phyloP scores from a whole-genome alignment of 2,113 vertebrate species.

The Cercopithecus mona region DNA sequence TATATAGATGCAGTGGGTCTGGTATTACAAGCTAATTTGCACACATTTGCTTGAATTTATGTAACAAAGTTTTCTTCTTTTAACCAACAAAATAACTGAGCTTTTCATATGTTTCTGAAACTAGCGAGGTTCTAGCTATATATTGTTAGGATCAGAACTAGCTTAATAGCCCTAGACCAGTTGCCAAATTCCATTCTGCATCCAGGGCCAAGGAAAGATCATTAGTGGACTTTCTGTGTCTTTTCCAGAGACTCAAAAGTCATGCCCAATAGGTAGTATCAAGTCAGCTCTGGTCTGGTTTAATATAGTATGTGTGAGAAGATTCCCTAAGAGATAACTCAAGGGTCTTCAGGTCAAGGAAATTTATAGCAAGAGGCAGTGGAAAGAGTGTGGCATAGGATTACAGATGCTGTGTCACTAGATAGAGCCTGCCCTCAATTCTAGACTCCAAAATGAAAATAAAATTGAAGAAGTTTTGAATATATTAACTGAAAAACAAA shows the following conservation, averaged over 20 bases:
- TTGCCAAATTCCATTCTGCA: neutral
- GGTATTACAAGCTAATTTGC: neutral
- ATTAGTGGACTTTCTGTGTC: neutral
- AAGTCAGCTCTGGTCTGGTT: neutral
- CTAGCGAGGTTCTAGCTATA: neutral
- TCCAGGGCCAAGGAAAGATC: neutral
- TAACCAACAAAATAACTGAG: neutral
- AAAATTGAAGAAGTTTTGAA: neutral
- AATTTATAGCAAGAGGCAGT: neutral
- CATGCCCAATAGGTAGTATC: neutral
- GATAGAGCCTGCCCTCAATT: neutral
- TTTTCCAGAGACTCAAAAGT: neutral
- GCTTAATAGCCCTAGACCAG: neutral
- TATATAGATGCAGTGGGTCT: neutral
- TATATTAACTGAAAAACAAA: neutral
- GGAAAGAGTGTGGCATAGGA: neutral
- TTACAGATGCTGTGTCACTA: rapidly evolving
- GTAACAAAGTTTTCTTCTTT: neutral
- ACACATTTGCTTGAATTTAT: neutral
- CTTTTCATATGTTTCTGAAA: neutral
- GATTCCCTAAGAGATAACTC: neutral
- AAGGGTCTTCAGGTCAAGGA: neutral
- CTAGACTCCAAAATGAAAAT: neutral
- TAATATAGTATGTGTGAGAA: neutral
- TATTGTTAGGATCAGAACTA: neutral